Percentiles rank a stretch among this genome's conserved stretches.
Evolutionary conservation across 2,797 vertebrate genomes (phyloP).

Genomic region (Clangula hyemalis): DNA sequence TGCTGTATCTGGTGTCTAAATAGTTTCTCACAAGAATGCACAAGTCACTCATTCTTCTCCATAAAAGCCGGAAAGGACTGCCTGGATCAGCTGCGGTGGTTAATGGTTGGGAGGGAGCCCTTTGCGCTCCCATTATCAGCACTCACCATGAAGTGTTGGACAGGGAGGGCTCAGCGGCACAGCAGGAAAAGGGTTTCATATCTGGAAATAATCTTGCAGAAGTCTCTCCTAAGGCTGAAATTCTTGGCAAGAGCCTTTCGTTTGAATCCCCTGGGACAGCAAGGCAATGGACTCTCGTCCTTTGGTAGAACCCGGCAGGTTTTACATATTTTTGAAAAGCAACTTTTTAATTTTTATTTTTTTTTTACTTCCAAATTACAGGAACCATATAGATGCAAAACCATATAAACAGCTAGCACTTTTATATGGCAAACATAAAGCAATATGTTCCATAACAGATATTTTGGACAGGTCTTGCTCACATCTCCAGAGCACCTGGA

Average conservation of each 20-base stretch:
- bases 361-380: not conserved
- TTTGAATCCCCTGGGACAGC: not conserved
- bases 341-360: not conserved
- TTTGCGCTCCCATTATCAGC: conserved; percentile 26
- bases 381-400: not conserved
- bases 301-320: conserved; percentile 3
- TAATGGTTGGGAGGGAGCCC: not conserved
- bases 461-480: not conserved
- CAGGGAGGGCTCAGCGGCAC: not conserved
- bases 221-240: conserved; percentile 41
- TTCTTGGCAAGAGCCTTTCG: conserved; percentile 50
- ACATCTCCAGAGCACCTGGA: not conserved
- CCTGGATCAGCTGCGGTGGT: conserved; percentile 26
- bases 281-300: not conserved
- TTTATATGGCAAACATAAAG: not conserved
- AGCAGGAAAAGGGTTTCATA: conserved; percentile 59
- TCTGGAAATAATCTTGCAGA: conserved; percentile 56
- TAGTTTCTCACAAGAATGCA: conserved; percentile 65
- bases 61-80: conserved; percentile 70
- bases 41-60: conserved; percentile 62
- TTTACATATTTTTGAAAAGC: not conserved
- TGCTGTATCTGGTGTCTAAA: conserved; percentile 50
- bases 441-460: not conserved
- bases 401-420: not conserved
- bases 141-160: not conserved